These are phyloP conservation scores for Zoroaster sp. DNA, from an alignment of 53 echinoderm and acorn worm species.

Conservation along the genomic window DNA sequence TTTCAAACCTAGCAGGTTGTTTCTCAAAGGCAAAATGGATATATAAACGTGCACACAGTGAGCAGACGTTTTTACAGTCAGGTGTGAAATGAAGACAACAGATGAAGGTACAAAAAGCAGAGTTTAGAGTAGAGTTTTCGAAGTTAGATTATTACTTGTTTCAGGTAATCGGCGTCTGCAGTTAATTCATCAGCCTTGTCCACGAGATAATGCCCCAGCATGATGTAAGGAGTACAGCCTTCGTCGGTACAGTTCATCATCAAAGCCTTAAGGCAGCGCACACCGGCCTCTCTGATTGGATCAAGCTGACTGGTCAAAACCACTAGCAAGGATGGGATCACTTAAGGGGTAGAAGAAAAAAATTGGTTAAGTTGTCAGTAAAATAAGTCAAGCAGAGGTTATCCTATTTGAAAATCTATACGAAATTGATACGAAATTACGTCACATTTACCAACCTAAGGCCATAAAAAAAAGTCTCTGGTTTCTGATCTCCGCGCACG, in stretches of 20 bases:
- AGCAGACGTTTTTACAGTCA: too few species aligned
- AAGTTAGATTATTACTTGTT: slow-evolving; percentile 46
- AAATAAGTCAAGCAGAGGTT: neutral
- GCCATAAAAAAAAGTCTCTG: too few species aligned
- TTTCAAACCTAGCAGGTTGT: too few species aligned
- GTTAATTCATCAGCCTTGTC: slow-evolving; percentile 55
- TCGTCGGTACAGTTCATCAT: neutral
- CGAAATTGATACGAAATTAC: too few species aligned
- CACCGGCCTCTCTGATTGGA: slow-evolving; percentile 71
- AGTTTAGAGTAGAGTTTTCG: too few species aligned
- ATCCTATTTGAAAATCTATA: too few species aligned
- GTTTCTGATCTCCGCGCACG: too few species aligned
- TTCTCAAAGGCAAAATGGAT: too few species aligned
- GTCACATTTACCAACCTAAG: too few species aligned
- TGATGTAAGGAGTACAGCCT: slow-evolving; percentile 49
- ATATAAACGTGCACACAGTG: too few species aligned
- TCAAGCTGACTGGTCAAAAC: slow-evolving; percentile 65
- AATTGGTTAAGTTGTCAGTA: neutral
- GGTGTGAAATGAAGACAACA: too few species aligned
- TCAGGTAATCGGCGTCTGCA: slow-evolving; percentile 66
- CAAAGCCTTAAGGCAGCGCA: slow-evolving; percentile 58
- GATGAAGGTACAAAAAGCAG: too few species aligned
- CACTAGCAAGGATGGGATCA: slow-evolving; percentile 63
- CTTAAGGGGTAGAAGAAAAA: slow-evolving; percentile 22
- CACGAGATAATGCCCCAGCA: slow-evolving; percentile 60